Conservation (phyloP, 2,113 vertebrate species). For the Gallinago paraguaiae region DNA sequence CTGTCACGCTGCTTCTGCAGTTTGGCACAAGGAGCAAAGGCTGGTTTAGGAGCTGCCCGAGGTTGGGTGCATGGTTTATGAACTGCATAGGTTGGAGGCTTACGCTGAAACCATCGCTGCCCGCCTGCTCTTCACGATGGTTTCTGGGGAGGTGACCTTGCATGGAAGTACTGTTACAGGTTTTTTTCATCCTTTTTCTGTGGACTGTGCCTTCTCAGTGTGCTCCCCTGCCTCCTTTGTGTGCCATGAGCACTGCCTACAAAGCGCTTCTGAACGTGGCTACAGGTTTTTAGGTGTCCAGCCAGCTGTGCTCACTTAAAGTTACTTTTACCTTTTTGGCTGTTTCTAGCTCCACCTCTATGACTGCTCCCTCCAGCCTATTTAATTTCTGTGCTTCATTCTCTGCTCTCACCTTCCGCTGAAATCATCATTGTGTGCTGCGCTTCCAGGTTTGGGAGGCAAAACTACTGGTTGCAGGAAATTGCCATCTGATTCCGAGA, state of each 20-base stretch:
- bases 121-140: background rate
- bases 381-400: background rate
- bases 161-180: background rate
- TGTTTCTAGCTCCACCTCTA: background rate
- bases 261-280: background rate
- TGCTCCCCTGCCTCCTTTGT: background rate
- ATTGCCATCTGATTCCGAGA: background rate
- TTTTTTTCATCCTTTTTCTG: background rate
- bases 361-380: background rate
- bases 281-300: background rate
- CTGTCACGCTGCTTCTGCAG: background rate
- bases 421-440: background rate
- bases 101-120: accelerated
- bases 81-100: background rate
- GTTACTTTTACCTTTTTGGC: background rate
- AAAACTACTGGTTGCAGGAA: background rate
- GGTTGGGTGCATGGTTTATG: background rate
- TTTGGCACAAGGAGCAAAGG: background rate
- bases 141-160: background rate
- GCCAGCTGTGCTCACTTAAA: background rate
- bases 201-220: background rate
- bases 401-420: background rate
- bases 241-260: background rate
- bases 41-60: background rate
- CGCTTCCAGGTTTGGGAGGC: background rate